Evolutionary conservation across 1,140 invertebrate species (phyloP), one percentile per base, ranked within the genome.

Genomic region (Conus betulinus): DNA sequence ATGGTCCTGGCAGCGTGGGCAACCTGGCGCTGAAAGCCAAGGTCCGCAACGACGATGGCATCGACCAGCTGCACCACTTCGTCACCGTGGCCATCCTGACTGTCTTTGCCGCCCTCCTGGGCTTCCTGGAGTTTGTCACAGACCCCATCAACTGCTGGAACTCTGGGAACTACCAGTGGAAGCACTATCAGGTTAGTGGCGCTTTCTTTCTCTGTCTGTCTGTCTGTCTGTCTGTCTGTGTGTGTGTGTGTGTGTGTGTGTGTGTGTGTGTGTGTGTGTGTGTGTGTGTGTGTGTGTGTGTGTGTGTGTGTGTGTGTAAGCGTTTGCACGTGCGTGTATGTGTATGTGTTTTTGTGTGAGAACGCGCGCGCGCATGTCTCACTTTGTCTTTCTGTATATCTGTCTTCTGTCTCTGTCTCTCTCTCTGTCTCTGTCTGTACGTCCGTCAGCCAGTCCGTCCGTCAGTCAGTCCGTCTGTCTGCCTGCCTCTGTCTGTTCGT

Each of bases 51-150:
- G 67, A 82, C 27, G 79, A 52, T 20, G 39, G 39, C 79, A 82
- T 52, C 5, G 79, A 92, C 67, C 87, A 91, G 67, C 82, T 91
- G 23, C 90, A 89, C 52, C 91, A 91, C 67, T 85, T 89, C 87
- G 88, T 90, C 83, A 92, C 91, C 11, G 90, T 99, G 94, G 98
- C 98, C 11, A 97, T 98, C 39, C 97, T 97, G 13, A 94, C 98
- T 53, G 95, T 99, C 87, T 96, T 98, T 91, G 97, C 97, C 55
- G 51, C 76, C 52, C 93, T 99, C 88, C 97, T 98, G 87, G 97
- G 99, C 89, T 98, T 98, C 0, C 97, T 97, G n/a, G 98, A 99
- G 95, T 99, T 97, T 94, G 98, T 98, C 5, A 98, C 98, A 15
- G 97, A 98, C 90, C 98, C 98, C 20, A 99, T 99, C 89, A 97